These are phyloP conservation scores for Crocallis elinguaria DNA, from an alignment of 2,888 invertebrate species.

Conservation along the genomic window DNA sequence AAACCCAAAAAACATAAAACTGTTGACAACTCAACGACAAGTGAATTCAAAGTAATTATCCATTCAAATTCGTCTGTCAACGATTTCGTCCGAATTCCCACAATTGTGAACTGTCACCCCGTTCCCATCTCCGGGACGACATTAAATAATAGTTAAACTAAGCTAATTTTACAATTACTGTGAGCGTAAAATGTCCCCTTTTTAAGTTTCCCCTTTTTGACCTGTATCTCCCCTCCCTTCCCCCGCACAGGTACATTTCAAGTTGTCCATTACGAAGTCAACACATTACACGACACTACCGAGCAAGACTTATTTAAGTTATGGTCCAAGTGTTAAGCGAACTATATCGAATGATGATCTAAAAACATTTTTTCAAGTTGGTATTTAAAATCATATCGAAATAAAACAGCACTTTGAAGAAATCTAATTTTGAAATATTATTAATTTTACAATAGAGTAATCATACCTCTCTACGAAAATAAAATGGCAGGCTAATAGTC, in stretches of 20 bases:
- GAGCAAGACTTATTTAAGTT: slow-evolving; percentile 52
- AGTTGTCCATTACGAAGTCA: slow-evolving; percentile 64
- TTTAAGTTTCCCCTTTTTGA: slow-evolving; percentile 14
- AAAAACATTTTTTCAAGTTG: no score
- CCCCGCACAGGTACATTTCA: slow-evolving; percentile 46
- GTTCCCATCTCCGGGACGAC: slow-evolving; percentile 68
- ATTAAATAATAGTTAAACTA: slow-evolving; percentile 78
- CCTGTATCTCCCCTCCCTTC: slow-evolving; percentile 11
- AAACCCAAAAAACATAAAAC: slow-evolving; percentile 27
- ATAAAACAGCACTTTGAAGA: no score
- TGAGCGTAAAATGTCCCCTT: slow-evolving; percentile 56
- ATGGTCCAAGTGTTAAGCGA: slow-evolving; percentile 35
- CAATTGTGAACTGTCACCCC: slow-evolving; percentile 65
- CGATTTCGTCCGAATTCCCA: slow-evolving; percentile 63
- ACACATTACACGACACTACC: slow-evolving; percentile 61
- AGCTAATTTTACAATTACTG: slow-evolving; percentile 66
- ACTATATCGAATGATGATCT: not conserved
- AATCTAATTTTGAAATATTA: no score
- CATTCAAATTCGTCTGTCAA: slow-evolving; percentile 65
- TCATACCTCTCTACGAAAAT: no score
- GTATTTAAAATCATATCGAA: no score
- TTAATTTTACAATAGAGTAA: no score
- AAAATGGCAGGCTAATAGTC: not conserved
- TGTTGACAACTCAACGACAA: slow-evolving; percentile 44
- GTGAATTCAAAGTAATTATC: slow-evolving; percentile 62